Evolutionary conservation across 2,113 vertebrate genomes (phyloP).

Genomic region (Mandrillus leucophaeus): DNA sequence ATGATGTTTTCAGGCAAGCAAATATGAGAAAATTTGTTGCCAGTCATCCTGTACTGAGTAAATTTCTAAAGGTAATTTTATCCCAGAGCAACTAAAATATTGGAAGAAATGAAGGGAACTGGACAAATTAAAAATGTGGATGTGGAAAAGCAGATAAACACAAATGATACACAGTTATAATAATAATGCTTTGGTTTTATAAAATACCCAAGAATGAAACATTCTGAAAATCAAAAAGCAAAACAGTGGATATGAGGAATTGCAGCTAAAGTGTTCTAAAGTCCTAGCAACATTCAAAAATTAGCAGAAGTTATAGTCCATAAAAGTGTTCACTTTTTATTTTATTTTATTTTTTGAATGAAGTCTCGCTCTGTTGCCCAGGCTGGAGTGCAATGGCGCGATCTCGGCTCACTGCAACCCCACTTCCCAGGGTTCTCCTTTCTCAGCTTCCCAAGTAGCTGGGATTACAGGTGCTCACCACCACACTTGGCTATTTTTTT

Average conservation of each 20-base stretch:
- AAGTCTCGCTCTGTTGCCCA: accelerated
- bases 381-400: too few species aligned
- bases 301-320: neutral
- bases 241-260: neutral
- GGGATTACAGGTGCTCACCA: too few species aligned
- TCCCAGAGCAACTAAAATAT: neutral
- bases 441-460: too few species aligned
- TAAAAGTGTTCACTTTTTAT: neutral
- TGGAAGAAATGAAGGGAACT: neutral
- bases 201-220: neutral
- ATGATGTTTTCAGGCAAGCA: neutral
- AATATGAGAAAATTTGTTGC: neutral
- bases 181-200: neutral
- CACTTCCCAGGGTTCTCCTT: too few species aligned
- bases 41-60: neutral
- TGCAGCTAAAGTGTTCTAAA: neutral
- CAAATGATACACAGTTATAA: neutral
- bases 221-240: neutral
- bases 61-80: neutral
- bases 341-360: too few species aligned
- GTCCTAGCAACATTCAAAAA: neutral
- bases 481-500: too few species aligned
- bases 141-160: neutral
- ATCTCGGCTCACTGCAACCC: too few species aligned
- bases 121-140: neutral